Evolutionary conservation across 1,140 invertebrate species (phyloP).

Genomic region (Tyrophagus putrescentiae): DNA sequence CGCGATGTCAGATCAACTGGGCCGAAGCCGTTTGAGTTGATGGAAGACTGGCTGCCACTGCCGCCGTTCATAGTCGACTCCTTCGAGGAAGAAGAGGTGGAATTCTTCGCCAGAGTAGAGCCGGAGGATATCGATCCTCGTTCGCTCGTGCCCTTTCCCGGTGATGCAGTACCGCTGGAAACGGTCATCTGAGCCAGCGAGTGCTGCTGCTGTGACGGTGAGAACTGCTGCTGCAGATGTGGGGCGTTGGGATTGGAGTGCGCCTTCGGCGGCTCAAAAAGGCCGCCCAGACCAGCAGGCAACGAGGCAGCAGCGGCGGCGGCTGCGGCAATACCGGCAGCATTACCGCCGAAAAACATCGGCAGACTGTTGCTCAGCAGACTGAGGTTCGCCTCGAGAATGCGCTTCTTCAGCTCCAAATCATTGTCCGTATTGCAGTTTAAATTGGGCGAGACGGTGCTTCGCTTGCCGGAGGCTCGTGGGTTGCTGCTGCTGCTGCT

Average conservation of each 20-base stretch:
- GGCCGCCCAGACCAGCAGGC: background rate
- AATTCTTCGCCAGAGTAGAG: slow-evolving; percentile 31
- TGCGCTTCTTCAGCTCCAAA: slow-evolving; percentile 4
- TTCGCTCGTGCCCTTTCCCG: background rate
- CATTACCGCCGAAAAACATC: background rate
- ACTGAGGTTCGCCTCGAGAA: slow-evolving; percentile 5
- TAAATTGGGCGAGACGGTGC: background rate
- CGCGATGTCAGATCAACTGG: background rate
- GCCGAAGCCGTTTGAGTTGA: slow-evolving; percentile 3
- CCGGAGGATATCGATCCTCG: slow-evolving; percentile 17
- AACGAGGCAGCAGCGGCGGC: background rate
- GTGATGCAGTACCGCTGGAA: background rate
- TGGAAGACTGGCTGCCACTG: no score
- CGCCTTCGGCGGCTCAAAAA: slow-evolving; percentile 16
- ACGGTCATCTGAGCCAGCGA: background rate
- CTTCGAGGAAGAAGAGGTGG: background rate
- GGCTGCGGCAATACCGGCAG: background rate
- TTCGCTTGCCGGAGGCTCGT: background rate
- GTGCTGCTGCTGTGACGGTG: background rate
- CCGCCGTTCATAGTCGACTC: background rate
- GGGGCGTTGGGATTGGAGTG: slow-evolving; percentile 4
- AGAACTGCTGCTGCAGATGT: background rate
- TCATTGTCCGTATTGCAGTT: background rate
- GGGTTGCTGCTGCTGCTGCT: background rate
- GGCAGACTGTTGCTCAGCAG: no score